Percentiles rank a stretch among this genome's conserved stretches.
These are phyloP conservation scores for Amphiprion percula DNA, from an alignment of 2,113 vertebrate genomes.

Conservation along the genomic window DNA sequence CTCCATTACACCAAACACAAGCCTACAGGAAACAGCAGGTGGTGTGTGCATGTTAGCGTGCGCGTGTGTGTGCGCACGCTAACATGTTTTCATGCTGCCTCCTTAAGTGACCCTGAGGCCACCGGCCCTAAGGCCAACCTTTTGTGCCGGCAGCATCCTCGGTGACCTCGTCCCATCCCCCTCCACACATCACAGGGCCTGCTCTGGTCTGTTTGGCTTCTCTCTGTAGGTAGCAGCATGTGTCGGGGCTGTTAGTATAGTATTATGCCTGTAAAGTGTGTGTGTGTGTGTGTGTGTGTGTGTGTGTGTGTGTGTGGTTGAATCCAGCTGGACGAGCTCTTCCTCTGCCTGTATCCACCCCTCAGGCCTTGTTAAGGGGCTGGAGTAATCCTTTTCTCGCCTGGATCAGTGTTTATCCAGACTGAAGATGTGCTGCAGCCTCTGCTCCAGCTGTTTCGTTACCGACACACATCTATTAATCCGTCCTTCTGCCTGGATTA, in stretches of 20 bases:
- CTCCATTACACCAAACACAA: conserved; percentile 68
- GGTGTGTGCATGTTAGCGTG: conserved; percentile 52
- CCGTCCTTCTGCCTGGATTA: not conserved
- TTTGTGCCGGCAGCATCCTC: conserved; percentile 68
- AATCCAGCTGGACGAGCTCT: conserved; percentile 66
- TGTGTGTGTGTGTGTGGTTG: conserved; percentile 40
- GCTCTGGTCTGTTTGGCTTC: conserved; percentile 56
- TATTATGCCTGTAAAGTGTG: conserved; percentile 37
- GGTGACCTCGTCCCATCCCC: conserved; percentile 61
- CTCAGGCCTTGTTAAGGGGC: conserved; percentile 57
- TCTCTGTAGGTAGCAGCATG: conserved; percentile 57
- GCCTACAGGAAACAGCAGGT: conserved; percentile 76
- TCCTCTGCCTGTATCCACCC: conserved; percentile 38
- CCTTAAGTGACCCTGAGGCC: conserved; percentile 72
- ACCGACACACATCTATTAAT: not conserved
- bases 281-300: conserved; percentile 46
- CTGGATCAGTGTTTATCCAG: conserved; percentile 61
- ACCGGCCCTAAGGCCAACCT: conserved; percentile 68
- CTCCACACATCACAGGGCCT: conserved; percentile 28
- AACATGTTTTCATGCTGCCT: conserved; percentile 53
- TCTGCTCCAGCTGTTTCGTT: conserved; percentile 34
- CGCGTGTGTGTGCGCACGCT: not conserved
- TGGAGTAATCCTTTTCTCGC: conserved; percentile 44
- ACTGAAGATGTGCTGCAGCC: conserved; percentile 32
- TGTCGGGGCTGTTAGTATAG: conserved; percentile 42